Percentiles rank a stretch among this genome's conserved stretches.
Evolutionary conservation across 2,797 vertebrate species (phyloP).

Genomic region (Malurus leucopterus): DNA sequence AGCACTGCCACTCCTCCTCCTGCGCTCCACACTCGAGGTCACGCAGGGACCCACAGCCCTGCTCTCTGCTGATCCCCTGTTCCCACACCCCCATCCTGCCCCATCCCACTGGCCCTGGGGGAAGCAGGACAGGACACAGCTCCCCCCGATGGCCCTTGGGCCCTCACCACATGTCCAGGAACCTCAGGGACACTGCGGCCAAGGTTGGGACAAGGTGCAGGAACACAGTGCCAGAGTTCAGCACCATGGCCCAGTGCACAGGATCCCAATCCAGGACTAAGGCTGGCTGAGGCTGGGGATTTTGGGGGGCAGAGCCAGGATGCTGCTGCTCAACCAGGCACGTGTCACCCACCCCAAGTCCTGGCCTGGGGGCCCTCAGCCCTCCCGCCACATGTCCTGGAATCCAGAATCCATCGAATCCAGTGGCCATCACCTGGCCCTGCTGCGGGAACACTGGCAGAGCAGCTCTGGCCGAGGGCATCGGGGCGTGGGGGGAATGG

Average conservation of each 20-base stretch:
- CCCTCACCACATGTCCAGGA: rapidly evolving
- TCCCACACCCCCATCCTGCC: neutral
- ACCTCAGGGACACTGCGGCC: neutral
- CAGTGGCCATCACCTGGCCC: rapidly evolving
- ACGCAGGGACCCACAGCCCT: neutral
- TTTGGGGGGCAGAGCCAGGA: neutral
- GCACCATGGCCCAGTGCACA: rapidly evolving
- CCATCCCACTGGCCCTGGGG: neutral
- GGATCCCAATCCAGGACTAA: rapidly evolving
- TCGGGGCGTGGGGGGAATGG: neutral
- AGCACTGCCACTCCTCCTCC: neutral
- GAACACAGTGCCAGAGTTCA: neutral
- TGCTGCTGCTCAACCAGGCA: neutral
- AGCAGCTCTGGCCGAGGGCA: neutral
- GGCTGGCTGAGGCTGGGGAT: rapidly evolving
- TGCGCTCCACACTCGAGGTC: neutral
- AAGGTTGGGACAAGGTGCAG: rapidly evolving
- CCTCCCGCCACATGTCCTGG: rapidly evolving
- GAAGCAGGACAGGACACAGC: neutral
- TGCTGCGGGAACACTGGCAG: rapidly evolving
- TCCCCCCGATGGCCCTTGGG: rapidly evolving
- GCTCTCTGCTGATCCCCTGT: neutral
- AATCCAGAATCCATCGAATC: neutral
- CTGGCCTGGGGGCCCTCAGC: neutral
- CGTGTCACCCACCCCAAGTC: rapidly evolving